Evolutionary conservation across 2,113 vertebrate species (phyloP), one percentile per base, ranked within the genome.

Genomic region (Tachysurus fulvidraco): DNA sequence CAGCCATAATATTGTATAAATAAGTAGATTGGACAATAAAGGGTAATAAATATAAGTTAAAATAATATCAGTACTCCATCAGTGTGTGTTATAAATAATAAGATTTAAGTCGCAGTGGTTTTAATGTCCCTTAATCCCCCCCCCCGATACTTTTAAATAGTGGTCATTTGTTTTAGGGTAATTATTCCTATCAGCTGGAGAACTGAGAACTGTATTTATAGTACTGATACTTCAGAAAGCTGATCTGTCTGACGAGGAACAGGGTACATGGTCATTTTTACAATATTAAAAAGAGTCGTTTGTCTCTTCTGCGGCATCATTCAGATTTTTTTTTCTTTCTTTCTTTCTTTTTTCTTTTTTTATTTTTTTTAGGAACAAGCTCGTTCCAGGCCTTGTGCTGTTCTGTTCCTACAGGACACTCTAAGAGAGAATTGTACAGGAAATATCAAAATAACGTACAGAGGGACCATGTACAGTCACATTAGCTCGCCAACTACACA

Each of bases 401-500:
- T 88, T 19, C 30, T 30, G 78, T 84, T 87, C 74, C 88, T 87
- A 86, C 84, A 83, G 83, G 82, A 89, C 28, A 69, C 54, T 77
- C 86, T 67, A 88, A 79, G 25, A 83, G 77, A 85, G 62, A 85
- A 65, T 83, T 86, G 76, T 85, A 89, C 89, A 89, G 71, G 82
- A 88, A 86, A 90, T 88, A 89, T 90, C n/a, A 90, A 86, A 88
- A 88, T 84, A 84, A 71, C 55, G 28, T 84, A 90, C 86, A 90
- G 67, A 79, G 79, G 60, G 85, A 89, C 76, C 84, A 88, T 86
- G 90, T 84, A 88, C 89, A 88, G 88, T 89, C 81, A 90, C 88
- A 41, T 89, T 89, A 89, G 90, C 88, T 90, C 81, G 85, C 80
- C 90, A 89, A 90, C 88, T 88, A 90, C 88, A 90, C 81, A 88